Base-by-base conservation (phyloP, 2,113 vertebrate species). In the Elaphurus davidianus region DNA sequence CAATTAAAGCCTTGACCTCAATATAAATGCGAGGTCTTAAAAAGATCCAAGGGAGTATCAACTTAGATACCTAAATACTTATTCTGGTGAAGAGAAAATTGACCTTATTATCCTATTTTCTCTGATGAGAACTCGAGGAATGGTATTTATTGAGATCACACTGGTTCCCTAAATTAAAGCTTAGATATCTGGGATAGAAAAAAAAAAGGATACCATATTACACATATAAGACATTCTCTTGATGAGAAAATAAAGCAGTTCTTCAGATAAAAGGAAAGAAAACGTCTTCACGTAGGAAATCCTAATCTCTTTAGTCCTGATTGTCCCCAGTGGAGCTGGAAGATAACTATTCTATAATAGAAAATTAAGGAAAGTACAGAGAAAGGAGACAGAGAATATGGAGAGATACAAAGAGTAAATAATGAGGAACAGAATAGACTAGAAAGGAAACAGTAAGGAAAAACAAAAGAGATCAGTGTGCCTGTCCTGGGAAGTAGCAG, bases 61-160 rank as follows among this genome's bases (percentile, higher is more conserved):
- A 11, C 28, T 87, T 92, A 45, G 9, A 93, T 82, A 78, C 9
- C 36, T 52, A 91, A 84, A 27, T 25, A 54, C 25, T 81, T 60
- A 30, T 10, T 45, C 81, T 59, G 14, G 43, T 64, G 5, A 82
- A 71, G 11, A 91, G 76, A 93, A 93, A 96, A 79, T 3, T 45
- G 45, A 52, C 23, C 40, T 96, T 71, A 62, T 91, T 96, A 52
- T 19, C 30, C 95, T 62, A 52, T 88, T 96, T 87, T 74, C 59
- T 96, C 57, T 82, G 33, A 81, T 76, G 47, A 62, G 74, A 88
- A 97, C 36, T 64, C 33, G 4, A 94, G 45, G 23, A 92, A 67
- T 88, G 40, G 76, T 92, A 96, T 94, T 91, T 82, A 62, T 59
- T 89, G 85, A 94, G 33, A 88, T 40, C n/a, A 59, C 67, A 28